These are phyloP conservation scores for Perithous albicinctus DNA, from an alignment of 2,888 invertebrate genomes.

Conservation along the genomic window DNA sequence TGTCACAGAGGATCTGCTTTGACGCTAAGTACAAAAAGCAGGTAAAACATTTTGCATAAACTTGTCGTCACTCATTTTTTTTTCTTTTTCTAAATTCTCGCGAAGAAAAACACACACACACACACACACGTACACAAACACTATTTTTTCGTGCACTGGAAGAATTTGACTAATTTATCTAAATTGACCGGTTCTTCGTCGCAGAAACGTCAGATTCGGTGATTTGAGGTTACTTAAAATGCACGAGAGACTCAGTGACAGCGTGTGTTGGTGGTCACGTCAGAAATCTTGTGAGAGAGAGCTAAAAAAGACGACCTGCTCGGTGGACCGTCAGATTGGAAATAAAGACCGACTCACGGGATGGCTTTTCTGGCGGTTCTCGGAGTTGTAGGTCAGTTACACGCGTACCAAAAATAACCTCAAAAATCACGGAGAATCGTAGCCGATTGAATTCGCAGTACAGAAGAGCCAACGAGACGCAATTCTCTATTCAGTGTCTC, in stretches of 20 bases:
- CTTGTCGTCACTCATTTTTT: slow-evolving; percentile 16
- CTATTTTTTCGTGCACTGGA: not conserved
- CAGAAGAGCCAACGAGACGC: not conserved
- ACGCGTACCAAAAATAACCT: slow-evolving; percentile 69
- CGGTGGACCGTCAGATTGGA: slow-evolving; percentile 66
- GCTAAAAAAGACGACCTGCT: slow-evolving; percentile 55
- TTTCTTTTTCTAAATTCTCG: no score
- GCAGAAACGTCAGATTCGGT: slow-evolving; percentile 12
- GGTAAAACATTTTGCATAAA: slow-evolving; percentile 69
- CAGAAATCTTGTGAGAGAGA: slow-evolving; percentile 16
- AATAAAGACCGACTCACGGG: slow-evolving; percentile 64
- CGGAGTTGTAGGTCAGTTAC: slow-evolving; percentile 70
- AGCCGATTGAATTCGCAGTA: slow-evolving; percentile 2
- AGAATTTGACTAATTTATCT: no score
- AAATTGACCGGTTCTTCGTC: no score
- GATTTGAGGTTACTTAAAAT: slow-evolving; percentile 24
- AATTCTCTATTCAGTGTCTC: not conserved
- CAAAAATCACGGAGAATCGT: slow-evolving; percentile 57
- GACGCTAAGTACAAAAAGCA: slow-evolving; percentile 73
- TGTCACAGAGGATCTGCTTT: slow-evolving; percentile 74
- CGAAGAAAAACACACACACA: no score
- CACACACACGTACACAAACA: no score
- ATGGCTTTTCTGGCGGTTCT: slow-evolving; percentile 37
- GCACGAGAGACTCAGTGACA: slow-evolving; percentile 1
- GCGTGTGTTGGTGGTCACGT: not conserved